Conservation (phyloP, 2,888 invertebrate genomes). For the Petrophora chlorosata region DNA sequence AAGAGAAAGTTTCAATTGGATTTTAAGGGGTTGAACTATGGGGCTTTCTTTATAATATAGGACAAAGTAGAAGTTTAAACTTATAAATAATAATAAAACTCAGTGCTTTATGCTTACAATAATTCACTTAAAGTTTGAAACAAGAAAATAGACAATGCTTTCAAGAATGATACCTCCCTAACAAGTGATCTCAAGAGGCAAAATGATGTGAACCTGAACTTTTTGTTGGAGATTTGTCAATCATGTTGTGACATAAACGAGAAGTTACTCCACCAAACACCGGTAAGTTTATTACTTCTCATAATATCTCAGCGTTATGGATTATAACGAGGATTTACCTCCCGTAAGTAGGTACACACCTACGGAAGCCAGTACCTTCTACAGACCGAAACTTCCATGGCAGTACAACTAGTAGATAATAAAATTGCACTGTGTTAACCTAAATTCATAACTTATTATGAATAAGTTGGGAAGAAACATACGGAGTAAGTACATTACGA, state of each 20-base stretch:
- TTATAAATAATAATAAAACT: too few species aligned
- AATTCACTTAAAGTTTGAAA: too few species aligned
- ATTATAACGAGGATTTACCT: conserved; percentile 1
- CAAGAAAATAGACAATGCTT: neutral
- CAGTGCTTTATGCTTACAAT: too few species aligned
- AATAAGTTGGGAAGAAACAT: conserved; percentile 1
- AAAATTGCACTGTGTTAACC: neutral
- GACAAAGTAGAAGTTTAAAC: too few species aligned
- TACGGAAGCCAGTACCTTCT: neutral
- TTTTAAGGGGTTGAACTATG: too few species aligned
- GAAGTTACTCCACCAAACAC: neutral
- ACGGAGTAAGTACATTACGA: conserved; percentile 5
- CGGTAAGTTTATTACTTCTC: neutral
- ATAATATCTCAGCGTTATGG: neutral
- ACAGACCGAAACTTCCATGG: neutral
- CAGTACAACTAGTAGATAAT: neutral
- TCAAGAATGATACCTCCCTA: neutral
- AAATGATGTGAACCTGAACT: neutral
- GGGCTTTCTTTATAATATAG: too few species aligned
- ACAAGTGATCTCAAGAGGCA: neutral
- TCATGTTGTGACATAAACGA: conserved; percentile 3
- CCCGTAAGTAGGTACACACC: conserved; percentile 5
- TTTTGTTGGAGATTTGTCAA: conserved; percentile 2
- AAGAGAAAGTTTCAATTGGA: too few species aligned
- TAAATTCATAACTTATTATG: neutral